Evolutionary conservation across 92 coral and sea anemone genomes (phyloP), one percentile per base, ranked within the genome.

Genomic region (Micromussa lordhowensis): DNA sequence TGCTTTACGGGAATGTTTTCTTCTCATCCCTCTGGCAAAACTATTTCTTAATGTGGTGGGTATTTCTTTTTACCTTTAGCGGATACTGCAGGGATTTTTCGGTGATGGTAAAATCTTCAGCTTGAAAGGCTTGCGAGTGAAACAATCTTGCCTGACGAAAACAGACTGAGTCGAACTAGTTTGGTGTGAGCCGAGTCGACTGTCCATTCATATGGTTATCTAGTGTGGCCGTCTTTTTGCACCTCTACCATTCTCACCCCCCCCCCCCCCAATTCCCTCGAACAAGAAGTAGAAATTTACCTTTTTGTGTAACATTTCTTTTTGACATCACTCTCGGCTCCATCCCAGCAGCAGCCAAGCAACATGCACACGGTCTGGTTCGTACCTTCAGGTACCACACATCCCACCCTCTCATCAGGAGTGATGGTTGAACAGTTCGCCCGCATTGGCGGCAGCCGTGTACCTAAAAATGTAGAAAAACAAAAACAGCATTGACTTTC

Each of bases 331-430:
- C 77, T 24, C 22, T 74, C 82, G 0, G 69, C 0, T 2, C 22
- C 29, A 75, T 94, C 82, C 95, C 95, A 94, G 32, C 97, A 94
- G 49, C 97, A 94, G 28, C 94, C 95, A 11, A 89, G 81, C 0
- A 74, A 83, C 0, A 0, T 18, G 29, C 99, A 96, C 0, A 86
- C 14, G 28, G 85, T 85, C 26, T 75, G 36, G 26, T 90, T 86
- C 24, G 92, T 89, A 55, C 48, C 91, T 30, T 34, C 32, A 24
- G 86, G 71, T 0, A 82, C 13, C 38, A 51, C 40, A 61, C 77
- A 82, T 49, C 88, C 83, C 49, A 70, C 91, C 35, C 36, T 89
- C 44, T 89, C 78, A 18, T 30, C 13, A 17, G 68, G 1, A 11
- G 57, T 12, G 64, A 84, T 74, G 11, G 38, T 9, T 15, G 72